A percentile compares a stretch with the other conserved stretches of the same genome.
Conservation (phyloP, 2,113 vertebrate species). For the Jacana jacana region DNA sequence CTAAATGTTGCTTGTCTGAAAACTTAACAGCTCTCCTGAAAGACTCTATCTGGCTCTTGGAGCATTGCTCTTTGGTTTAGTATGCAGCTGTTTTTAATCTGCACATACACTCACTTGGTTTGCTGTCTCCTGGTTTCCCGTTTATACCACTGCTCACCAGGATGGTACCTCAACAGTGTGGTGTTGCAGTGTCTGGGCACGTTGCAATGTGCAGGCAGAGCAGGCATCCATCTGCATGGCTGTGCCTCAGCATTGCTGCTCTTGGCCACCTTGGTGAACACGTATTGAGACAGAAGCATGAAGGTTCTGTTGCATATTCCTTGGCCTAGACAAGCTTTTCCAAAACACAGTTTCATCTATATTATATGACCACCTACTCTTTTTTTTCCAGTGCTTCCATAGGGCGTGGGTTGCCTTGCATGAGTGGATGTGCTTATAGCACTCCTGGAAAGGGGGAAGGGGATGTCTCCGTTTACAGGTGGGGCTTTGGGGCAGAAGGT, state of each 20-base stretch:
- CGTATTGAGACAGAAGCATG: neutral
- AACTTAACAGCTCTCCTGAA: too few species aligned
- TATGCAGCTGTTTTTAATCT: fast-evolving
- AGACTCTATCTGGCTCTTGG: too few species aligned
- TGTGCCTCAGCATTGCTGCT: neutral
- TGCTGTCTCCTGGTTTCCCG: neutral
- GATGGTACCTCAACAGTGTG: fast-evolving
- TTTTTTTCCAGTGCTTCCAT: neutral
- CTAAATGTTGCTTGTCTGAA: neutral
- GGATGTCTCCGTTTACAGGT: neutral
- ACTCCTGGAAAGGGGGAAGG: neutral
- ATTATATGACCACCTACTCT: neutral
- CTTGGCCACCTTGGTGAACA: neutral
- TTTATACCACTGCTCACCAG: fast-evolving
- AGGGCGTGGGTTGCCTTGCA: neutral
- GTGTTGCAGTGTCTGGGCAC: fast-evolving
- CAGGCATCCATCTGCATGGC: neutral
- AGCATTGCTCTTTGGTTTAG: neutral
- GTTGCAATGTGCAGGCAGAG: neutral
- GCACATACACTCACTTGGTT: neutral
- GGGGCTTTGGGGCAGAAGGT: neutral
- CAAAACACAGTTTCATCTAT: too few species aligned
- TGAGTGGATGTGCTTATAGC: neutral
- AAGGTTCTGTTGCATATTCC: neutral
- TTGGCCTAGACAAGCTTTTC: neutral